Conservation (phyloP, 2,888 invertebrate genomes). For the Parthenolecanium corni region DNA sequence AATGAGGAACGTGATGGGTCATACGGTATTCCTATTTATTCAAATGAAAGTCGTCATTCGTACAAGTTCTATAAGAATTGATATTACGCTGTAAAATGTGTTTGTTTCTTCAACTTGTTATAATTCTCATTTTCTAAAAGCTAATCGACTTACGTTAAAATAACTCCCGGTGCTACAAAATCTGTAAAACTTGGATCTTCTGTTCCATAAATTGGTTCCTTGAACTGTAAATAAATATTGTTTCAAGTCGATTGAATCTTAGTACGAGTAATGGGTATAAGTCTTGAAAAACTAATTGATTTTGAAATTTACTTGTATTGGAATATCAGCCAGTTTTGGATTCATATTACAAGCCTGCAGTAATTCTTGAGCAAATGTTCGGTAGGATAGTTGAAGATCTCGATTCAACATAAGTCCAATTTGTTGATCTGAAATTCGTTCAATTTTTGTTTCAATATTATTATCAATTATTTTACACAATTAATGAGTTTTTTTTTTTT, state of each 20-base stretch:
- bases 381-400: conserved; percentile 72
- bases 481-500: background rate
- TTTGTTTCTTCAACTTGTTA: no score
- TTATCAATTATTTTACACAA: background rate
- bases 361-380: conserved; percentile 67
- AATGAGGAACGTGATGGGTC: no score
- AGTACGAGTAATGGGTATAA: background rate
- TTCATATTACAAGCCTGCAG: conserved; percentile 63
- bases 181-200: conserved; percentile 87
- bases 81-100: no score
- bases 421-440: conserved; percentile 60
- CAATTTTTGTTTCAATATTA: background rate
- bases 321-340: conserved; percentile 75
- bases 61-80: no score
- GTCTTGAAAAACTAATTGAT: background rate
- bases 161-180: conserved; percentile 91
- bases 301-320: conserved; percentile 47
- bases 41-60: no score
- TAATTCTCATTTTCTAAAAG: no score
- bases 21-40: no score
- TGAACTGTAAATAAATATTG: conserved; percentile 46
- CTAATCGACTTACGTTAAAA: conserved; percentile 77
- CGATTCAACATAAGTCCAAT: conserved; percentile 80
- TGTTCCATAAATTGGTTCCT: conserved; percentile 76
- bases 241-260: background rate